Percentiles rank a stretch among this genome's conserved stretches.
Evolutionary conservation across 2,888 invertebrate species (phyloP).

Genomic region (Tinea trinotella): DNA sequence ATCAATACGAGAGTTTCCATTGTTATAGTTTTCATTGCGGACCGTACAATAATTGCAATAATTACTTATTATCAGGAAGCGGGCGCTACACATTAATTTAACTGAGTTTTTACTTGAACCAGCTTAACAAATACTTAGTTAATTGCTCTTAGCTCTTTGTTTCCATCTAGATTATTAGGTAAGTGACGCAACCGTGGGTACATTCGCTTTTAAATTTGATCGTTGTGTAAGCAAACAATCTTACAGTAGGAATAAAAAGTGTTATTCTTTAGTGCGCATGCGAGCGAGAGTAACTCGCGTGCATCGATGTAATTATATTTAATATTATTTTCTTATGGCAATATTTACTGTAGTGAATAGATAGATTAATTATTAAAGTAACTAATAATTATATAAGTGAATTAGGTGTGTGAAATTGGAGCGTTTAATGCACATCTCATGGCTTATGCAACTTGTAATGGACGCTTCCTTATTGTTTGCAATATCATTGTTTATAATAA

Average conservation of each 20-base stretch:
- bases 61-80: conserved; percentile 67
- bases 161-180: conserved; percentile 45
- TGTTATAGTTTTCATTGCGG: conserved; percentile 27
- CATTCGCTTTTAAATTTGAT: conserved; percentile 39
- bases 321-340: conserved; percentile 6
- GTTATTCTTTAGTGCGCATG: conserved; percentile 31
- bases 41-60: conserved; percentile 62
- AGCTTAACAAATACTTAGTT: conserved; percentile 64
- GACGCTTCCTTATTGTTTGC: background rate
- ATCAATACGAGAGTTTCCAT: too few species aligned
- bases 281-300: conserved; percentile 36
- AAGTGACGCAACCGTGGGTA: conserved; percentile 52
- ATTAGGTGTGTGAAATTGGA: conserved; percentile 3
- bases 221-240: conserved; percentile 43
- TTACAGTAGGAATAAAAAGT: conserved; percentile 34
- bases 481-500: background rate
- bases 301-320: conserved; percentile 22
- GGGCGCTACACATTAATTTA: conserved; percentile 54
- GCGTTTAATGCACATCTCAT: background rate
- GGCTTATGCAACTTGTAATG: background rate
- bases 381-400: background rate
- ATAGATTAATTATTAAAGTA: conserved; percentile 15
- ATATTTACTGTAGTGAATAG: conserved; percentile 10
- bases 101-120: conserved; percentile 50
- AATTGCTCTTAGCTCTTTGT: conserved; percentile 60